Conservation (phyloP, 92 coral and sea anemone species). For the Porites lobata region DNA sequence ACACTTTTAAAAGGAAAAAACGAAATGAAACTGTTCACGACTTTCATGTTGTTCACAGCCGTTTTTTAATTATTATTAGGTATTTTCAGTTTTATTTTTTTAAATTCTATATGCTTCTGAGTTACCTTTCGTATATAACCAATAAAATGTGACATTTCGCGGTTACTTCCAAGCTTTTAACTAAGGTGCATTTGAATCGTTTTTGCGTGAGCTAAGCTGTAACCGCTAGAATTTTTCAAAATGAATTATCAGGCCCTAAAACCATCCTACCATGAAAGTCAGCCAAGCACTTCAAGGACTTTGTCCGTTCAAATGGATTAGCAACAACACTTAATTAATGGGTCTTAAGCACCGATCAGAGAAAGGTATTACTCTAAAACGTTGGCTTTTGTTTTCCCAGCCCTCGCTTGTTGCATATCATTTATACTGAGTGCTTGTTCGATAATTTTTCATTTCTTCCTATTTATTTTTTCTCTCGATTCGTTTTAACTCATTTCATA, state of each 20-base stretch:
- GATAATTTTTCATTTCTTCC: not conserved
- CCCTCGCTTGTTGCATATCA: not conserved
- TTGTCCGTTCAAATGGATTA: not conserved
- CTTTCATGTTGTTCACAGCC: too few relatives aligned
- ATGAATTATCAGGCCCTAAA: not conserved
- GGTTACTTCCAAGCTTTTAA: too few relatives aligned
- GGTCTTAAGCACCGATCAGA: conserved; percentile 22
- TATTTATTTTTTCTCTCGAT: not conserved
- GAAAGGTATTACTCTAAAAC: not conserved
- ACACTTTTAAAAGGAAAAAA: too few relatives aligned
- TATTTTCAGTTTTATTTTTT: too few relatives aligned
- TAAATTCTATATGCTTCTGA: too few relatives aligned
- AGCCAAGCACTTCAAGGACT: not conserved
- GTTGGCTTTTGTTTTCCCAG: not conserved
- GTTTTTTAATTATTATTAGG: too few relatives aligned
- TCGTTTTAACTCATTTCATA: conserved; percentile 29
- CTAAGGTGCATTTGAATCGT: too few relatives aligned
- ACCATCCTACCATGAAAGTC: conserved; percentile 24
- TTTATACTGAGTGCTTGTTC: too few relatives aligned
- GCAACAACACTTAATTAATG: conserved; percentile 31
- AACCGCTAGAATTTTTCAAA: not conserved
- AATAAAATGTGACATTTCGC: not conserved
- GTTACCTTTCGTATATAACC: not conserved
- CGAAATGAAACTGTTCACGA: not conserved
- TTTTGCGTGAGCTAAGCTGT: not conserved